A percentile compares a stretch with the other conserved stretches of the same genome.
Evolutionary conservation across 2,888 invertebrate species (phyloP).

Genomic region (Caradrina clavipalpis): DNA sequence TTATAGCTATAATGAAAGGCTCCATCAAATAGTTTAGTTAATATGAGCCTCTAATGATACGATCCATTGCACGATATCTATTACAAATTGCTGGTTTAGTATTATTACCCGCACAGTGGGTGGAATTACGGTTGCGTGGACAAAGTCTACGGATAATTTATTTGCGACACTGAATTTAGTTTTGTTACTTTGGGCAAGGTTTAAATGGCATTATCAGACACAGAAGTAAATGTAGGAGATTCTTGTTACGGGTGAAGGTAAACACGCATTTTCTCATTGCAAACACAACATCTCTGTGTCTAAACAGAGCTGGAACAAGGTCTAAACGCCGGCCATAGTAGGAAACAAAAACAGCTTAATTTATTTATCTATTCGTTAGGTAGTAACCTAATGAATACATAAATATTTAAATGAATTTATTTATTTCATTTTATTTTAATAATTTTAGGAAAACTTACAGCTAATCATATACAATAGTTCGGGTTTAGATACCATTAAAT

Average conservation of each 20-base stretch:
- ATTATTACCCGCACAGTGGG: slow-evolving; percentile 23
- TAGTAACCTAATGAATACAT: too few species aligned
- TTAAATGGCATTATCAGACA: too few species aligned
- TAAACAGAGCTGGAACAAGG: too few species aligned
- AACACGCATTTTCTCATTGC: neutral
- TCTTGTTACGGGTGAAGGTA: neutral
- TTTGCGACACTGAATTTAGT: neutral
- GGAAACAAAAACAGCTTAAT: too few species aligned
- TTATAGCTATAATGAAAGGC: slow-evolving; percentile 7
- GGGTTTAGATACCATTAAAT: too few species aligned
- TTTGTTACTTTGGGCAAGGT: neutral
- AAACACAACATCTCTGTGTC: neutral
- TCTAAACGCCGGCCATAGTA: too few species aligned
- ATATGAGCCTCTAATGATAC: slow-evolving; percentile 20
- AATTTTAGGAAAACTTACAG: too few species aligned
- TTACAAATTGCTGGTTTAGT: slow-evolving; percentile 35
- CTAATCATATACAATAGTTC: too few species aligned
- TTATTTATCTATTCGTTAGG: too few species aligned
- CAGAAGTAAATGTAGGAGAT: too few species aligned
- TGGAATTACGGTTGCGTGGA: neutral
- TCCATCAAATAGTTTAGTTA: slow-evolving; percentile 17
- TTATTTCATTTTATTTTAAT: too few species aligned
- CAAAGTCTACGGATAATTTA: neutral
- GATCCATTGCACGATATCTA: slow-evolving; percentile 22
- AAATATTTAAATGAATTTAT: too few species aligned